phyloP scores from a whole-genome alignment of 2,113 vertebrate genomes.

The Mastomys coucha region DNA sequence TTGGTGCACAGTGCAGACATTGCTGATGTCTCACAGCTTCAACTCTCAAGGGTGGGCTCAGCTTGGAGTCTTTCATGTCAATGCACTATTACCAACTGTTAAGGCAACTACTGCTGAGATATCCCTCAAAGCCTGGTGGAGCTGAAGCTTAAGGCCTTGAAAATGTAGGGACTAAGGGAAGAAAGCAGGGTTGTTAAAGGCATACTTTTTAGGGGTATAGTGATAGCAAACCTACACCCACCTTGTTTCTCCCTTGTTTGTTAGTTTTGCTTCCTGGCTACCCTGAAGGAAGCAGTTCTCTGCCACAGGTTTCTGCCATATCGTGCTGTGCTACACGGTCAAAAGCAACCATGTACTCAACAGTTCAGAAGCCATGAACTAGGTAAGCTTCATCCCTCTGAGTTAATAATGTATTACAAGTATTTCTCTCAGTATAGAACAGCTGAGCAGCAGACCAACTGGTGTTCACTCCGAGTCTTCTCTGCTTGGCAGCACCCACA shows the following conservation, averaged over 20 bases:
- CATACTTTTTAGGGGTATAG: no score
- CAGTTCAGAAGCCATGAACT: no score
- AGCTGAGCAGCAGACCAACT: background rate
- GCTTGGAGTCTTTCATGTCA: background rate
- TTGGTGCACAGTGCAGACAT: accelerated
- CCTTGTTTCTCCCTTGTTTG: background rate
- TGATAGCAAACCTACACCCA: accelerated
- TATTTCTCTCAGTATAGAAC: background rate
- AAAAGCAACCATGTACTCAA: background rate
- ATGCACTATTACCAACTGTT: background rate
- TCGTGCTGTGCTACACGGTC: background rate
- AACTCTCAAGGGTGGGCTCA: background rate
- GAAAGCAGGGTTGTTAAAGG: accelerated
- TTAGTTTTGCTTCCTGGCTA: background rate
- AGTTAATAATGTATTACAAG: background rate
- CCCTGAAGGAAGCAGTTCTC: background rate
- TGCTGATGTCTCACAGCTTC: no score
- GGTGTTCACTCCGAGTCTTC: background rate
- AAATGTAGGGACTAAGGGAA: background rate
- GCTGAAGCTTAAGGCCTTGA: background rate
- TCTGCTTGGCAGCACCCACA: background rate
- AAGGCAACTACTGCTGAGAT: background rate
- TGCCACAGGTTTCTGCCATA: background rate
- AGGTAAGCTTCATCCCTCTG: no score
- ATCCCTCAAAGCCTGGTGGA: no score